phyloP scores from a whole-genome alignment of 1,140 invertebrate genomes.

The Coptotermes formosanus region DNA sequence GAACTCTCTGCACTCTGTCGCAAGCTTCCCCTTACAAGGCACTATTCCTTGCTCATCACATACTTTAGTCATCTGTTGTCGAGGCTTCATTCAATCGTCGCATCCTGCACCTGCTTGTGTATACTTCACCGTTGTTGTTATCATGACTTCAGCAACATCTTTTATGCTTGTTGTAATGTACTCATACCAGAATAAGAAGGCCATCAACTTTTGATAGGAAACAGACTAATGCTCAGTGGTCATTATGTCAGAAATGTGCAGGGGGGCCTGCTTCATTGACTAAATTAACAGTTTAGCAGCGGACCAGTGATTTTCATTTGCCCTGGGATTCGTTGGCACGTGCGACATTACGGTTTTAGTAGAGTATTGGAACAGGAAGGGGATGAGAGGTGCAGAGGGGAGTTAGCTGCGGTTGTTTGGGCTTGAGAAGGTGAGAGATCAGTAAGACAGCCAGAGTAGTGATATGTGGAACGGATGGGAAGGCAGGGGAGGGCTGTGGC shows the following conservation, averaged over 20 bases:
- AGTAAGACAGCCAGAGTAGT: not conserved
- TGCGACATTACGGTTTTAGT: conserved; percentile 1
- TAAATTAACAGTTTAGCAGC: conserved; percentile 25
- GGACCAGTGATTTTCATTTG: conserved; percentile 26
- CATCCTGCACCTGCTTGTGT: not conserved
- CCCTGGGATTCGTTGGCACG: conserved; percentile 15
- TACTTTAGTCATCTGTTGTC: not conserved
- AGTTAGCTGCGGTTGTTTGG: not conserved
- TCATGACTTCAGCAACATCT: not conserved
- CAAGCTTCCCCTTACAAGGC: too few species aligned
- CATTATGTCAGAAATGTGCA: not conserved
- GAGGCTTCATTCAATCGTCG: not conserved
- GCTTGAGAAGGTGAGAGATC: not conserved
- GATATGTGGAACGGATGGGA: not conserved
- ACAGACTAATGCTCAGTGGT: not conserved
- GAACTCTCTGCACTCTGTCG: too few species aligned
- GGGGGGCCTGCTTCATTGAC: not conserved
- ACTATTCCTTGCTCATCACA: not conserved
- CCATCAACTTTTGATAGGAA: not conserved
- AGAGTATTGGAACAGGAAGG: not conserved
- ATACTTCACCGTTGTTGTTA: not conserved
- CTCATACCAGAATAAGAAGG: not conserved
- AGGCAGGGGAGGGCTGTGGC: not conserved
- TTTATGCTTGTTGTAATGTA: not conserved
- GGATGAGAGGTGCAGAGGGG: not conserved